These are phyloP conservation scores for Avahi laniger DNA, from an alignment of 2,797 vertebrate genomes.

Conservation along the genomic window DNA sequence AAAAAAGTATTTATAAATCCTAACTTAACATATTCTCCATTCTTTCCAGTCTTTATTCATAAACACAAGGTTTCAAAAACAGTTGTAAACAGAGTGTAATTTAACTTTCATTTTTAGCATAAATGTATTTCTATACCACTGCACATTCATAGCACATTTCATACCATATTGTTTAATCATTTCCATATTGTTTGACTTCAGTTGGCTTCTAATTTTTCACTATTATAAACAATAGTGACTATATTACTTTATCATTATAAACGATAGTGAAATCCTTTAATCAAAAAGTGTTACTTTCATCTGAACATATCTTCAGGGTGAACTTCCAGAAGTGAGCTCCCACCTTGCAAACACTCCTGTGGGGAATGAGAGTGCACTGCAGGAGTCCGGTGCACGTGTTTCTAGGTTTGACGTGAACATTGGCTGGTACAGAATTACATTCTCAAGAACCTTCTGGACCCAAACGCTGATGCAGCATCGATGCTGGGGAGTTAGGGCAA, in stretches of 20 bases:
- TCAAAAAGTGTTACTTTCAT: neutral
- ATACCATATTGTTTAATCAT: neutral
- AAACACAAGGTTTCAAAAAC: neutral
- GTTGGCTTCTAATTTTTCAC: neutral
- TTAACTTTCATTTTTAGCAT: neutral
- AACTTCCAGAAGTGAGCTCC: neutral
- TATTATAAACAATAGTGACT: neutral
- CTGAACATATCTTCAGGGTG: neutral
- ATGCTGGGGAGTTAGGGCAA: neutral
- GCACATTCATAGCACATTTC: neutral
- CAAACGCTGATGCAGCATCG: neutral
- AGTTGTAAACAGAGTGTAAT: neutral
- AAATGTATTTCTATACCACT: neutral
- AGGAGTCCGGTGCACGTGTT: neutral
- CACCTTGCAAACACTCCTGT: neutral
- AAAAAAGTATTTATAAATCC: neutral
- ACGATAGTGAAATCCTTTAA: slow-evolving; percentile 8
- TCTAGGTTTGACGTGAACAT: neutral
- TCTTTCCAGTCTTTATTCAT: neutral
- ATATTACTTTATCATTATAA: neutral
- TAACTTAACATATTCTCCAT: neutral
- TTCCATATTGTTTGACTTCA: neutral
- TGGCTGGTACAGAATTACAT: neutral
- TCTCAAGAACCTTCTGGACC: neutral
- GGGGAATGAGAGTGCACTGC: neutral